phyloP scores from a whole-genome alignment of 2,113 vertebrate genomes.

The Prionailurus bengalensis region DNA sequence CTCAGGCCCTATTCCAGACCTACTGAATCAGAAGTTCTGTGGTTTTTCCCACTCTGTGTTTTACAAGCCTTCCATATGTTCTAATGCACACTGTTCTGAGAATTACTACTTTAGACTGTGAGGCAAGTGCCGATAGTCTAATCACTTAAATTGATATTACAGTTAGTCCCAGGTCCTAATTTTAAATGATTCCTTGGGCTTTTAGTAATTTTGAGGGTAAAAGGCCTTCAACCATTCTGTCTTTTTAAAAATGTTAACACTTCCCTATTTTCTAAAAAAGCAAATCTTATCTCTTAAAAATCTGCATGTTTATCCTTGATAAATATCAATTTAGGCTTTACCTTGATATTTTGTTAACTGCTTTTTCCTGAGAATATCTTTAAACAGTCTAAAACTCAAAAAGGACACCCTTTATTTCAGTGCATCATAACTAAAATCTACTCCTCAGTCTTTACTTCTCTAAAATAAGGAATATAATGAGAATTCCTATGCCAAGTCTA shows the following conservation, averaged over 20 bases:
- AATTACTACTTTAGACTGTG: neutral
- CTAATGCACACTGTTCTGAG: neutral
- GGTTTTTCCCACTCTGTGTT: neutral
- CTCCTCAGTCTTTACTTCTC: neutral
- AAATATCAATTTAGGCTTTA: neutral
- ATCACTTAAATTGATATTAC: neutral
- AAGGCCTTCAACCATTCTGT: neutral
- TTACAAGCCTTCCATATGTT: neutral
- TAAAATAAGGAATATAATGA: neutral
- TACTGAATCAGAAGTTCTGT: neutral
- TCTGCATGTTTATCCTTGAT: neutral
- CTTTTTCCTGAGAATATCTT: neutral
- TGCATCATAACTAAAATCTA: neutral
- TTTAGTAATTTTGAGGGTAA: constrained; percentile 6
- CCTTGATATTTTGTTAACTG: neutral
- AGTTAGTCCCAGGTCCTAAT: neutral
- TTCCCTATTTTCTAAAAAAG: neutral
- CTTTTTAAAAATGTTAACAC: neutral
- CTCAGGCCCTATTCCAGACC: neutral
- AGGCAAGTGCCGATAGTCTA: neutral
- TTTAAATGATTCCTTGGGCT: neutral
- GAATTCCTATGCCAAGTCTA: neutral
- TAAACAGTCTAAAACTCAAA: neutral
- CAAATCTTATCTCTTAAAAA: neutral
- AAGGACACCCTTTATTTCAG: neutral